Percentiles rank a stretch among this genome's conserved stretches.
These are phyloP conservation scores for Eupithecia vulgata DNA, from an alignment of 2,888 invertebrate species.

Conservation along the genomic window DNA sequence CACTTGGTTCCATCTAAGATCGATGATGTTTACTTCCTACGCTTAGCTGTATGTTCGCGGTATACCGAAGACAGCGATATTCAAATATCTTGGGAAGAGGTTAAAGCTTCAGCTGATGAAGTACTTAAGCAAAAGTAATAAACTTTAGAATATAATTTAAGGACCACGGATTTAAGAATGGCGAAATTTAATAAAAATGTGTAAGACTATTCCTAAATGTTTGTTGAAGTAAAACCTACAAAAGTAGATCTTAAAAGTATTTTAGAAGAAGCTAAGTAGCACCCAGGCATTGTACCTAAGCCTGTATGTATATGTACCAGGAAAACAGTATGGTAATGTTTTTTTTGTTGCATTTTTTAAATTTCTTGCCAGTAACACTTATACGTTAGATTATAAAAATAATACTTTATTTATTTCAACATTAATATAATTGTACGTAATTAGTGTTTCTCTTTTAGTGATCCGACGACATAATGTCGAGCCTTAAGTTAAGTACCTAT, in stretches of 20 bases:
- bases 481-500: neutral
- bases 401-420: neutral
- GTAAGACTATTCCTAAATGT: neutral
- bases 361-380: neutral
- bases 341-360: neutral
- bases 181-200: neutral
- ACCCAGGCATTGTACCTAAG: neutral
- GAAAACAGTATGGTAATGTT: neutral
- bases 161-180: constrained; percentile 7
- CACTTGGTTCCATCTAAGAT: constrained; percentile 97
- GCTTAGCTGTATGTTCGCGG: constrained; percentile 95
- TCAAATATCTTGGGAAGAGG: constrained; percentile 93
- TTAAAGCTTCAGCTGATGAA: constrained; percentile 89
- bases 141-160: constrained; percentile 5
- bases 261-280: neutral
- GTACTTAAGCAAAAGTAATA: constrained; percentile 67
- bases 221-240: neutral
- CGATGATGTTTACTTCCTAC: constrained; percentile 91
- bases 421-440: neutral
- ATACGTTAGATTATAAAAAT: neutral
- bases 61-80: constrained; percentile 92
- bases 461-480: neutral
- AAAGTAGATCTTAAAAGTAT: neutral
- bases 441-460: neutral
- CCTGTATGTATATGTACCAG: neutral